These are phyloP conservation scores for Heterodera schachtii DNA, from an alignment of 1,140 invertebrate species.

Conservation along the genomic window DNA sequence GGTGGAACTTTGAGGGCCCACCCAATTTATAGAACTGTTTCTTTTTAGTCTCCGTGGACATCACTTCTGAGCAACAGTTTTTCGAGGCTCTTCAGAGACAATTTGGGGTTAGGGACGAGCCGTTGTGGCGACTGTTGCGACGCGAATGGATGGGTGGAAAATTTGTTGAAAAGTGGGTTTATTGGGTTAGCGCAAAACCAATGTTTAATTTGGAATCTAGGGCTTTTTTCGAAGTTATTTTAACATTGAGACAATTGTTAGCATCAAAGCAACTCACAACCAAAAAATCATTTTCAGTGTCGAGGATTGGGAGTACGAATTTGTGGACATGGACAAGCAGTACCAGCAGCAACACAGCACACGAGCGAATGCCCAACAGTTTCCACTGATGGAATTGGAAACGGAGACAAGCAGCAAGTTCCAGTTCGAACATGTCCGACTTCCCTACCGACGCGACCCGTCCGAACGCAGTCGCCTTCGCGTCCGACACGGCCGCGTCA, in stretches of 20 bases:
- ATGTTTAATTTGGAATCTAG: too few relatives aligned
- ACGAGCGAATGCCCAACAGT: not conserved
- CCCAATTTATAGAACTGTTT: conserved; percentile 2
- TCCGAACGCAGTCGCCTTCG: conserved; percentile 28
- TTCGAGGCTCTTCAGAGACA: conserved; percentile 35
- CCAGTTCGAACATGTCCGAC: conserved; percentile 13
- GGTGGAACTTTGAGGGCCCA: not conserved
- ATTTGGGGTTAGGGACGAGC: conserved; percentile 34
- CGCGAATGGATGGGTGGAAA: conserved; percentile 29
- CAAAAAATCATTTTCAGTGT: not conserved
- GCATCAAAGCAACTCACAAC: too few relatives aligned
- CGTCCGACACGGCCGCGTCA: conserved; percentile 28
- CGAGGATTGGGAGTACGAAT: conserved; percentile 36
- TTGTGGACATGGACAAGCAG: conserved; percentile 31
- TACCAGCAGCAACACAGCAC: conserved; percentile 5
- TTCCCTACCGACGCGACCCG: conserved; percentile 23
- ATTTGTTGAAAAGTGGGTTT: conserved; percentile 42
- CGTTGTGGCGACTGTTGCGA: conserved; percentile 33
- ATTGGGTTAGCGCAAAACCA: not conserved
- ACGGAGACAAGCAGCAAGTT: not conserved
- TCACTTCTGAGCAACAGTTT: conserved; percentile 36
- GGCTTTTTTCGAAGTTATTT: too few relatives aligned
- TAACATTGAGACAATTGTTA: not conserved
- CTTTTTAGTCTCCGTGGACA: conserved; percentile 13
- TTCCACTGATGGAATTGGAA: not conserved